Evolutionary conservation across 2,113 vertebrate genomes (phyloP).

Genomic region (Colius striatus): DNA sequence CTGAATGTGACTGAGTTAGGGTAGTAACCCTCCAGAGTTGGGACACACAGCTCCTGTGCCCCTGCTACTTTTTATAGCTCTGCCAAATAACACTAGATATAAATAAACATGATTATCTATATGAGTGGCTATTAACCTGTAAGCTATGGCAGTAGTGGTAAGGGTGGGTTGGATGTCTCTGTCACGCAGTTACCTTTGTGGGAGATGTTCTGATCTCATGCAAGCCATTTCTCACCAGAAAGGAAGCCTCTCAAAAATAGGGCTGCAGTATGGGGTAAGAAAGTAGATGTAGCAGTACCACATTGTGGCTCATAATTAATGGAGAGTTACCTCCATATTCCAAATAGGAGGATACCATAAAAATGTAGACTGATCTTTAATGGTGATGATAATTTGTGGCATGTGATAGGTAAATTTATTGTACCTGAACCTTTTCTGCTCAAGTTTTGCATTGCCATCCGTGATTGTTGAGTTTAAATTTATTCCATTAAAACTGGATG

Average conservation of each 20-base stretch:
- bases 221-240: background rate
- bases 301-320: background rate
- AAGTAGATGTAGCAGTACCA: background rate
- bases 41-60: background rate
- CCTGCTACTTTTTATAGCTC: background rate
- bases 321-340: background rate
- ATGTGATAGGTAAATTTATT: background rate
- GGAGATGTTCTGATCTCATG: background rate
- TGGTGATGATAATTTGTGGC: fast-evolving
- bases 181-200: fast-evolving
- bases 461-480: background rate
- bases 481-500: background rate
- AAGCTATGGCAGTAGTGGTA: background rate
- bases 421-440: background rate
- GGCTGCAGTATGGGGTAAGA: background rate
- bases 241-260: background rate
- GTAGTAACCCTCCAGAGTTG: background rate
- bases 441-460: background rate
- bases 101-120: background rate
- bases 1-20: background rate
- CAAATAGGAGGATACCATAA: background rate
- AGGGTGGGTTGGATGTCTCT: background rate
- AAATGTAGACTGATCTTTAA: background rate
- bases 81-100: background rate
- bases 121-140: background rate